Base-by-base conservation (phyloP, 2,113 vertebrate genomes). In the Pithys albifrons region DNA sequence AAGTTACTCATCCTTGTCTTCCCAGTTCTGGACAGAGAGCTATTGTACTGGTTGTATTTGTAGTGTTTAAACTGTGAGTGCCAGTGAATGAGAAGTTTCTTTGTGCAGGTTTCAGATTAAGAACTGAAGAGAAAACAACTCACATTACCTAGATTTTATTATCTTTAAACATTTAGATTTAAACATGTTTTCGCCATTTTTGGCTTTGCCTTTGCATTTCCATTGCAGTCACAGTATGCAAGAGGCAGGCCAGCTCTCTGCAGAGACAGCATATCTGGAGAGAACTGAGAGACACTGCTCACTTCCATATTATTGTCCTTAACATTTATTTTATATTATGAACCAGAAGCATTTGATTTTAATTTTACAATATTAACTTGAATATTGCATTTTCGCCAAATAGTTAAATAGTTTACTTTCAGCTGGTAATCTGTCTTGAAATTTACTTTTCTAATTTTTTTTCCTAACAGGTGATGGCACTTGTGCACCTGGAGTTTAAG, bases 11-110 rank as follows among this genome's bases (percentile, higher is more conserved):
- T 62, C n/a, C 1, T 5, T 55, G 31, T 58, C 74, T 83, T 85
- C 85, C 67, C 75, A 46, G 19, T 49, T 80, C 45, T 82, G 59
- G 48, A 89, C 80, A 90, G 89, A 89, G 61, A n/a, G 39, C 43
- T 80, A 52, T 71, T 90, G 19, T 64, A 55, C 37, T 77, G 57
- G 41, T 25, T 80, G 33, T 37, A 20, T 67, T 86, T 74, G 27
- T 51, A 1, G 1, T 37, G 29, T 59, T 88, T 51, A 18, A 89
- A 78, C 48, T 35, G 10, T 19, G 52, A 25, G 14, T 37, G 19
- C 4, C 2, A 70, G 37, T 29, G 46, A 91, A 82, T 54, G 15
- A 94, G 67, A 59, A 80, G 55, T 45, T 85, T 66, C 62, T 80
- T 83, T 55, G 51, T 58, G 39, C 23, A 79, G 49, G 25, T 55